A percentile compares a stretch with the other conserved stretches of the same genome.
Evolutionary conservation across 2,888 invertebrate genomes (phyloP).

Genomic region (Lasius platythorax): DNA sequence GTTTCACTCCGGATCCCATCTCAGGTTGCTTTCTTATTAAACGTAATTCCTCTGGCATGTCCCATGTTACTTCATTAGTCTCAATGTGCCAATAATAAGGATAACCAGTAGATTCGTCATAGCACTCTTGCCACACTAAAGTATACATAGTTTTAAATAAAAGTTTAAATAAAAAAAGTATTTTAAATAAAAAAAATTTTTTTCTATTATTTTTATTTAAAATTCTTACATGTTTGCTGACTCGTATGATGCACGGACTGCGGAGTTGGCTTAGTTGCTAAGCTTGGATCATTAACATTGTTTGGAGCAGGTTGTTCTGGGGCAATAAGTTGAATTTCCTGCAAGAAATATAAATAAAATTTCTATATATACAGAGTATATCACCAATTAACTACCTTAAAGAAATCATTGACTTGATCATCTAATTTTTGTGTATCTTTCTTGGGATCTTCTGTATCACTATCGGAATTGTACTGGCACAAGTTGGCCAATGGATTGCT

Average conservation of each 20-base stretch:
- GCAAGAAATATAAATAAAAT: conserved; percentile 47
- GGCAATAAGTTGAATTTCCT: conserved; percentile 83
- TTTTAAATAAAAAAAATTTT: neutral
- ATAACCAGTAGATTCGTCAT: conserved; percentile 88
- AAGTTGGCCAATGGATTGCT: conserved; percentile 81
- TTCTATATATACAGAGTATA: neutral
- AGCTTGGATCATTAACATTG: conserved; percentile 44
- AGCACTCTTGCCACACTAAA: conserved; percentile 89
- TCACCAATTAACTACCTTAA: conserved; percentile 75
- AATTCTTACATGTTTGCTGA: conserved; percentile 60
- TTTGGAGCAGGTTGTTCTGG: conserved; percentile 74
- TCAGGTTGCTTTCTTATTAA: conserved; percentile 73
- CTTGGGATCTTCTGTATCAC: conserved; percentile 79
- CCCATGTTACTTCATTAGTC: conserved; percentile 90
- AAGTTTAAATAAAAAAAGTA: neutral
- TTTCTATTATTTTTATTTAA: neutral
- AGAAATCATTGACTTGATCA: conserved; percentile 83
- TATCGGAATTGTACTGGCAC: conserved; percentile 84
- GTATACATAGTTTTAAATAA: conserved; percentile 7
- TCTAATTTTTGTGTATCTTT: conserved; percentile 77
- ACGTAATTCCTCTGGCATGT: conserved; percentile 87
- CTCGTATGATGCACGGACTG: conserved; percentile 37
- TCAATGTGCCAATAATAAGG: conserved; percentile 90
- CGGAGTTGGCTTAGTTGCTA: conserved; percentile 40
- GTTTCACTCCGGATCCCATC: conserved; percentile 42